A percentile compares a stretch with the other conserved stretches of the same genome.
These are phyloP conservation scores for Catharus bicknelli DNA, from an alignment of 2,113 vertebrate species.

Conservation along the genomic window DNA sequence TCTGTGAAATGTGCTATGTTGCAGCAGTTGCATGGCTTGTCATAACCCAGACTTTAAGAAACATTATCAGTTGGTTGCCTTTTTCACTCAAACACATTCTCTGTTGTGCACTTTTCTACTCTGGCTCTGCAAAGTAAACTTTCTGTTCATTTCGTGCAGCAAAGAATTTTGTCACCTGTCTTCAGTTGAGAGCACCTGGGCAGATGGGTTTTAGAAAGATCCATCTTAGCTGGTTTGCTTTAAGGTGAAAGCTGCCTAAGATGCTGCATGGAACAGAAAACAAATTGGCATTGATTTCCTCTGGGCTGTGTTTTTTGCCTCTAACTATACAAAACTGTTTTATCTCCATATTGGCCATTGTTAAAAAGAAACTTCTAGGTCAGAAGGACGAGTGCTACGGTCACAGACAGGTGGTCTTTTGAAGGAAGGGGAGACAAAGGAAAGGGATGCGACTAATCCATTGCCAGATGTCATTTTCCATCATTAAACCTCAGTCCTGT, in stretches of 20 bases:
- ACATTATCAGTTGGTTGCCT: background rate
- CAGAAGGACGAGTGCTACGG: background rate
- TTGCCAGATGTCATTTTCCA: background rate
- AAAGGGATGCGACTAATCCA: background rate
- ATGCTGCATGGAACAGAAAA: background rate
- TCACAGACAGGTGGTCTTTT: background rate
- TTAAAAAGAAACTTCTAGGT: background rate
- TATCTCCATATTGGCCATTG: background rate
- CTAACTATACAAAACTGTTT: background rate
- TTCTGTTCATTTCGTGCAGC: background rate
- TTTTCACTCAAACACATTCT: background rate
- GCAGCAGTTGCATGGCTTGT: background rate
- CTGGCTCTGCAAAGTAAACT: background rate
- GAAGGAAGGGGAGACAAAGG: rapidly evolving
- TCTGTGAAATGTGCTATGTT: background rate
- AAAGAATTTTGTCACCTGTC: background rate
- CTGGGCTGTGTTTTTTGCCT: background rate
- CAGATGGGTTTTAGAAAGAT: background rate
- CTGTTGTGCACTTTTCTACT: background rate
- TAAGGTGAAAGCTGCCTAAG: background rate
- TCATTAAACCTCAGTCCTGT: background rate
- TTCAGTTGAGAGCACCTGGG: background rate
- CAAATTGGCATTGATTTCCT: background rate
- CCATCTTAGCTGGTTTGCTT: background rate
- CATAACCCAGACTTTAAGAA: background rate